A percentile compares a stretch with the other conserved stretches of the same genome.
phyloP scores from a whole-genome alignment of 2,113 vertebrate species.

The Cepphus grylle region DNA sequence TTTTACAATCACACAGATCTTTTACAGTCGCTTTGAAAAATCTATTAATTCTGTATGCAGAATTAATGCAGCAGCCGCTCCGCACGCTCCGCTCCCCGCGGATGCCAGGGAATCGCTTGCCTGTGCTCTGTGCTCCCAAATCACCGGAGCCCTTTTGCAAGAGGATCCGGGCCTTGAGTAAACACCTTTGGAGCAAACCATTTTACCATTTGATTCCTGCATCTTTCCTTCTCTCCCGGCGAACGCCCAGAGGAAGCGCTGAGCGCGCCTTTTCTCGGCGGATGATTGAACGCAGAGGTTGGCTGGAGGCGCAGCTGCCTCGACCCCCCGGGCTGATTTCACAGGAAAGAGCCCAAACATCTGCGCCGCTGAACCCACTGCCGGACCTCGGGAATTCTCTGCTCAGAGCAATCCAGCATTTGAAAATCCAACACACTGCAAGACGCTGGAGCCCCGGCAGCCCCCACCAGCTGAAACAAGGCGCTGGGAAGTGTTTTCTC shows the following conservation, averaged over 20 bases:
- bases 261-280: background rate
- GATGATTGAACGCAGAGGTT: background rate
- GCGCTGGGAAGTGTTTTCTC: background rate
- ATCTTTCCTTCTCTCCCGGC: background rate
- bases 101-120: rapidly evolving
- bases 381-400: background rate
- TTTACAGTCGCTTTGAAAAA: background rate
- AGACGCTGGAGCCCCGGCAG: background rate
- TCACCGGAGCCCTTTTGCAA: background rate
- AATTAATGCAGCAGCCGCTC: background rate
- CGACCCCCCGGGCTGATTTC: background rate
- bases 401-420: background rate
- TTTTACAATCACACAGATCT: background rate
- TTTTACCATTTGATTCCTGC: rapidly evolving
- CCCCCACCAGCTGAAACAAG: background rate
- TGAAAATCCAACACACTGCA: rapidly evolving
- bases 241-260: rapidly evolving
- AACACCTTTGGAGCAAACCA: background rate
- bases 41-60: rapidly evolving
- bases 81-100: rapidly evolving
- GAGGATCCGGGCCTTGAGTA: background rate
- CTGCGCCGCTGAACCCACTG: background rate
- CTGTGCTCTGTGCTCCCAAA: rapidly evolving
- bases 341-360: constrained; percentile 28
- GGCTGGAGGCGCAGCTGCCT: background rate